Evolutionary conservation across 2,797 vertebrate genomes (phyloP).

Genomic region (Pseudopleuronectes americanus): DNA sequence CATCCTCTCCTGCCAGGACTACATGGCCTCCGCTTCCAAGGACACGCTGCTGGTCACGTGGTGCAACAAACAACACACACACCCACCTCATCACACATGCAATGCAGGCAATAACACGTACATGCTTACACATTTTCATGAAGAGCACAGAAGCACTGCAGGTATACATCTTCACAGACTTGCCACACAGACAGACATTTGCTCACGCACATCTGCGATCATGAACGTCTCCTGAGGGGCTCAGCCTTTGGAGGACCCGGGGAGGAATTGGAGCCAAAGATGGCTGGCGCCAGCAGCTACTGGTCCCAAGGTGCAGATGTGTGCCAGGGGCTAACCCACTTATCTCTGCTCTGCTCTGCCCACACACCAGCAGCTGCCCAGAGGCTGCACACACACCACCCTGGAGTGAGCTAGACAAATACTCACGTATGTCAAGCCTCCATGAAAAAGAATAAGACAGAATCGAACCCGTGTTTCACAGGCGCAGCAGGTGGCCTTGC

Average conservation of each 20-base stretch:
- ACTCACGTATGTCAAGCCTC: constrained; percentile 18
- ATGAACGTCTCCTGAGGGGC: constrained; percentile 41
- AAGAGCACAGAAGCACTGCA: constrained; percentile 25
- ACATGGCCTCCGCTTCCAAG: constrained; percentile 58
- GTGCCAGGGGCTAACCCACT: constrained; percentile 75
- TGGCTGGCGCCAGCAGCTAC: constrained; percentile 70
- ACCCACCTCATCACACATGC: constrained; percentile 44
- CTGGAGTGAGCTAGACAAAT: constrained; percentile 47
- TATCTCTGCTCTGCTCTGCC: constrained; percentile 69
- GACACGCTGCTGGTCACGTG: constrained; percentile 48
- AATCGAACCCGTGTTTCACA: constrained; percentile 20
- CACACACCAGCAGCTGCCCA: constrained; percentile 73
- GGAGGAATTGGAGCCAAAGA: constrained; percentile 67
- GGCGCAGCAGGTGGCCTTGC: constrained; percentile 12
- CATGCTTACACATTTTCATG: constrained; percentile 35
- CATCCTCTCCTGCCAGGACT: constrained; percentile 54
- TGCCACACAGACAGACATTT: constrained; percentile 29
- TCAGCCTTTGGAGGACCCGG: constrained; percentile 52
- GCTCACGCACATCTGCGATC: constrained; percentile 22
- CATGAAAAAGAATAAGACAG: constrained; percentile 26
- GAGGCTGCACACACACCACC: constrained; percentile 43
- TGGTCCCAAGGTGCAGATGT: constrained; percentile 69
- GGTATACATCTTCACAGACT: constrained; percentile 24
- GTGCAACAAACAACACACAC: constrained; percentile 30
- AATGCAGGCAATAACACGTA: constrained; percentile 10